A percentile compares a stretch with the other conserved stretches of the same genome.
Conservation (phyloP, 2,113 vertebrate genomes). For the Archilochus colubris region DNA sequence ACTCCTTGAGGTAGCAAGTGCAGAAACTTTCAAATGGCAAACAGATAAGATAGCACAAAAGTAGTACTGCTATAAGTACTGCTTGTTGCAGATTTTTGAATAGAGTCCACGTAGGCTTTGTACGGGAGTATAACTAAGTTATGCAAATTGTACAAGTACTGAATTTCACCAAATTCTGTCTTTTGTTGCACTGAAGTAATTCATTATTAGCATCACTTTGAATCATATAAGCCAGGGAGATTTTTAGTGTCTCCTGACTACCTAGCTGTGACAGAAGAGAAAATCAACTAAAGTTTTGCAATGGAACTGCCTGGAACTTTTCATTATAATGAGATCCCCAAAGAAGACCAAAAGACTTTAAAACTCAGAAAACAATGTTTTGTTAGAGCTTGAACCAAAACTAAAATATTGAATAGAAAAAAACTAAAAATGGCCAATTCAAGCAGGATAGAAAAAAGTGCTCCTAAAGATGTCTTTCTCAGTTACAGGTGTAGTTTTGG, state of each 20-base stretch:
- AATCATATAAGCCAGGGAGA: background rate
- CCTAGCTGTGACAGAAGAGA: background rate
- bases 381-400: background rate
- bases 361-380: background rate
- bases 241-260: background rate
- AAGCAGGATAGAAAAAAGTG: background rate
- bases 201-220: background rate
- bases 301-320: background rate
- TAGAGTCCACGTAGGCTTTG: background rate
- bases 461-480: background rate
- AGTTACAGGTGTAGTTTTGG: background rate
- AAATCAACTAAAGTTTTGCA: background rate
- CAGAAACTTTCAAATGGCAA: background rate
- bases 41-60: background rate
- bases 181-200: background rate
- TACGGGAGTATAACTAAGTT: background rate
- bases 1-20: background rate
- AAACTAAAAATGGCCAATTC: background rate
- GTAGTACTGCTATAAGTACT: background rate
- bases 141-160: background rate
- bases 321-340: slow-evolving; percentile 36
- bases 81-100: background rate
- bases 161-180: background rate
- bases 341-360: background rate
- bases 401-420: background rate